Base-by-base conservation (phyloP, 2,113 vertebrate genomes). In the Paramisgurnus dabryanus region DNA sequence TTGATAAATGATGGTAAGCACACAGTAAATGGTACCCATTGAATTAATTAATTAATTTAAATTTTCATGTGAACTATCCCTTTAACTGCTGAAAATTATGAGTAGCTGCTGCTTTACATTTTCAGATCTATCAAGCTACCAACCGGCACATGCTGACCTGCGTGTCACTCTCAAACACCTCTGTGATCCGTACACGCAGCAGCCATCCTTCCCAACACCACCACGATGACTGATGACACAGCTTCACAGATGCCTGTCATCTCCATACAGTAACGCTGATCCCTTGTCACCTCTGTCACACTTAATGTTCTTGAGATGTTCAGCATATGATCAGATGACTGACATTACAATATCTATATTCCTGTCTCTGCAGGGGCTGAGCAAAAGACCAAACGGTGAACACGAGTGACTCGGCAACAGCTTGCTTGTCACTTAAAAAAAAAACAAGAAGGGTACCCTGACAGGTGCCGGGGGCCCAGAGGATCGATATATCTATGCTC, bases 401-500 rank as follows among this genome's bases (percentile, higher is more conserved):
- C 17, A 77, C 50, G 65, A 22, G 45, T 79, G 45, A 79, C 80
- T 68, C 67, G 66, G 76, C 43, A 81, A 66, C 75, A 65, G 50
- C 69, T 64, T 61, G 45, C n/a, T 61, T n/a, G 43, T 70, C 78
- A 43, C 57, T 12, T 34, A 34, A 66, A 10, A 9, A 10, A 9
- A 18, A 11, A 66, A 77, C 8, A 77, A 65, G 50, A 17, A 7
- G 47, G 60, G 34, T 5, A 39, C 66, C 64, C 60, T 87, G 81
- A 85, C 82, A 86, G 84, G 64, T 84, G 82, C 53, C 77, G 79
- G 34, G 41, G 80, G 76, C 74, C 47, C 43, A 53, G 67, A 22
- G 77, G 82, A 89, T 87, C 85, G 47, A 87, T 88, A 84, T 39
- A 61, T 84, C 81, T 65, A 67, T 67, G 78, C 71, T 79, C 57